phyloP scores from a whole-genome alignment of 1,140 invertebrate species.

The Drosophila ananassae region DNA sequence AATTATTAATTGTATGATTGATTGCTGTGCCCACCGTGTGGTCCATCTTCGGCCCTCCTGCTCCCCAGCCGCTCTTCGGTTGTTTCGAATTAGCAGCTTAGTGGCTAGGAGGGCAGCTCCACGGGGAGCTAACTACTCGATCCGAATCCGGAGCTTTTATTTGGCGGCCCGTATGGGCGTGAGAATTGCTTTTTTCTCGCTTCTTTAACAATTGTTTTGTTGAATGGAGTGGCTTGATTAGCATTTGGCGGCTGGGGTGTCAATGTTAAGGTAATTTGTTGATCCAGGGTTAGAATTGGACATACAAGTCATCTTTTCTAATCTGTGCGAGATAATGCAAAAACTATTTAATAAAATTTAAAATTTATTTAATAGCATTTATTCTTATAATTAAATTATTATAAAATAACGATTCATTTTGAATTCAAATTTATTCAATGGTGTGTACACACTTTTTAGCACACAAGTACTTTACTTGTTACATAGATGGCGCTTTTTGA shows the following conservation, averaged over 20 bases:
- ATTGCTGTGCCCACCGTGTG: slow-evolving; percentile 66
- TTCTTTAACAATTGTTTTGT: slow-evolving; percentile 46
- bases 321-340: no score
- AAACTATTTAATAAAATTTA: no score
- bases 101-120: slow-evolving; percentile 49
- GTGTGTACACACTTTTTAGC: background rate
- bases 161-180: slow-evolving; percentile 25
- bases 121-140: slow-evolving; percentile 53
- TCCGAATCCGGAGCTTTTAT: slow-evolving; percentile 51
- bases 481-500: background rate
- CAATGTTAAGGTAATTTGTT: slow-evolving; percentile 28
- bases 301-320: no score
- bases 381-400: no score
- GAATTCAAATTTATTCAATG: background rate
- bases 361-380: no score
- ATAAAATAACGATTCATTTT: background rate
- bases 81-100: slow-evolving; percentile 31
- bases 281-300: no score
- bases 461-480: background rate
- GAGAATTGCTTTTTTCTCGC: slow-evolving; percentile 32
- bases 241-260: slow-evolving; percentile 22
- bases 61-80: background rate
- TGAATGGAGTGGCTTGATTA: slow-evolving; percentile 46
- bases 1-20: slow-evolving; percentile 76
- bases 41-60: slow-evolving; percentile 24